These are phyloP conservation scores for Arnoldichthys spilopterus DNA, from an alignment of 2,797 vertebrate genomes.

Conservation along the genomic window DNA sequence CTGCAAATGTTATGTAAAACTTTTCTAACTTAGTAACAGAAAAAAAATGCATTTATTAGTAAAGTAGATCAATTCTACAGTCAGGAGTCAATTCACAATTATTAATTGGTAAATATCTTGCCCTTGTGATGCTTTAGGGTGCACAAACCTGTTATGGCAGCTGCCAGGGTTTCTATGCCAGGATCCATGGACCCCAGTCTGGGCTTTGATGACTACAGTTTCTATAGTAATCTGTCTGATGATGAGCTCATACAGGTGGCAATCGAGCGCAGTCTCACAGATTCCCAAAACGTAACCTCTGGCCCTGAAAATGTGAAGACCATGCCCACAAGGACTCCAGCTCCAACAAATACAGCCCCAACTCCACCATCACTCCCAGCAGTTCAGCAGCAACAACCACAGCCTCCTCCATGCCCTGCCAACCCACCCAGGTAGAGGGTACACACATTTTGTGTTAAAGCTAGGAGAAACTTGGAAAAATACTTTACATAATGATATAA, in stretches of 20 bases:
- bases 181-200: slow-evolving; percentile 64
- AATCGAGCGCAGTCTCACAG: slow-evolving; percentile 87
- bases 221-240: slow-evolving; percentile 87
- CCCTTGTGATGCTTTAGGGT: slow-evolving; percentile 10
- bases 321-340: background rate
- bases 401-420: slow-evolving; percentile 43
- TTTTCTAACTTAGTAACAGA: background rate
- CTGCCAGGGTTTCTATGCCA: slow-evolving; percentile 58
- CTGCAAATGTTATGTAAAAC: background rate
- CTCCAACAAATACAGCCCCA: background rate
- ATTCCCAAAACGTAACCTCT: slow-evolving; percentile 43
- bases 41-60: background rate
- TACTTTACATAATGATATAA: too few species aligned
- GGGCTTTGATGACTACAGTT: slow-evolving; percentile 85
- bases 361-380: background rate
- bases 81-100: background rate
- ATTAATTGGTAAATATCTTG: background rate
- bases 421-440: slow-evolving; percentile 58
- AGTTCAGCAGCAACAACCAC: background rate
- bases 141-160: slow-evolving; percentile 60
- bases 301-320: slow-evolving; percentile 31
- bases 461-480: background rate
- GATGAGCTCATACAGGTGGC: slow-evolving; percentile 89
- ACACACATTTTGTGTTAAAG: background rate
- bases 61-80: background rate